These are phyloP conservation scores for Andrena camellia DNA, from an alignment of 2,888 invertebrate species.

Conservation along the genomic window DNA sequence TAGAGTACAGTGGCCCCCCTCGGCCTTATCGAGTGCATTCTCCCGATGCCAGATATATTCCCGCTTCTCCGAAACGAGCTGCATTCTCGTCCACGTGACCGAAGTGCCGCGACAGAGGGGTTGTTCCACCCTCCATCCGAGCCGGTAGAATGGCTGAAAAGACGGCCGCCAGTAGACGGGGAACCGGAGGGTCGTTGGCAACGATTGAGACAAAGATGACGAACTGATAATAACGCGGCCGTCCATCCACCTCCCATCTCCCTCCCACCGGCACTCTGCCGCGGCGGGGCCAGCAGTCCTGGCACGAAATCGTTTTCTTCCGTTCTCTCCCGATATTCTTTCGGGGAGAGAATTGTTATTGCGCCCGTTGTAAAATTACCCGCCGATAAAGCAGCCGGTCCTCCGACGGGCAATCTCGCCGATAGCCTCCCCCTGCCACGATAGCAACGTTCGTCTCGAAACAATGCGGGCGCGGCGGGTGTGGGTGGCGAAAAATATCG, in stretches of 20 bases:
- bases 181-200: constrained; percentile 43
- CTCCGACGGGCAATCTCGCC: constrained; percentile 40
- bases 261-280: neutral
- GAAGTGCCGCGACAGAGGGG: constrained; percentile 41
- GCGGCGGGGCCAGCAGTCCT: neutral
- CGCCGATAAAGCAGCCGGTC: constrained; percentile 44
- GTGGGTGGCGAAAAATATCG: constrained; percentile 34
- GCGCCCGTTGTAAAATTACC: constrained; percentile 54
- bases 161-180: constrained; percentile 18
- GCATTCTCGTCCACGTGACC: constrained; percentile 61
- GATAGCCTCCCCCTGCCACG: neutral
- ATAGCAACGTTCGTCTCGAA: constrained; percentile 35
- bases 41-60: constrained; percentile 74
- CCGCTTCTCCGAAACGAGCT: constrained; percentile 32
- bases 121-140: constrained; percentile 45
- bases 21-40: constrained; percentile 78
- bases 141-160: constrained; percentile 41
- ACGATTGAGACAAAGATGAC: constrained; percentile 64
- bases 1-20: constrained; percentile 76
- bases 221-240: constrained; percentile 66
- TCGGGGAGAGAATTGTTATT: constrained; percentile 51
- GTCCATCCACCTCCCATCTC: neutral
- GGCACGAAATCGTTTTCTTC: constrained; percentile 38
- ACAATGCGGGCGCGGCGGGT: constrained; percentile 30
- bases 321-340: constrained; percentile 33